Conservation (phyloP, 2,888 invertebrate genomes). For the Drosophila neonasuta region DNA sequence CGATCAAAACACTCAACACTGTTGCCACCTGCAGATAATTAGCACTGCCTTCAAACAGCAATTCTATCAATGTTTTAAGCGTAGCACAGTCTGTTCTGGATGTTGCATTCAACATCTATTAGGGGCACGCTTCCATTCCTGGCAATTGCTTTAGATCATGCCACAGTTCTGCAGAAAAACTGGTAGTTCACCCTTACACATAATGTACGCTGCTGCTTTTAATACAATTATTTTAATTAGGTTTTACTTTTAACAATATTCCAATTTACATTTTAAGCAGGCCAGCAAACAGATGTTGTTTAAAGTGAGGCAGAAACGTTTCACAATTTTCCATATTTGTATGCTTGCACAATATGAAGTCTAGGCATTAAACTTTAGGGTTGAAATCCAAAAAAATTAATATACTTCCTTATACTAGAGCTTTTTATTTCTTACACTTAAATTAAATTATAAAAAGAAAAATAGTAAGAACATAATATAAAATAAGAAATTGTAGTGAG, state of each 20-base stretch:
- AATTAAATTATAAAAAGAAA: no score
- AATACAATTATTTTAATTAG: constrained; percentile 14
- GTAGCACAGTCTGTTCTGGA: constrained; percentile 16
- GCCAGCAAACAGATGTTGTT: background rate
- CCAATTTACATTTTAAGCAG: constrained; percentile 1
- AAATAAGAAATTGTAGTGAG: no score
- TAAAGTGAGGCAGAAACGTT: background rate
- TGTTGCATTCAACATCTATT: constrained; percentile 64
- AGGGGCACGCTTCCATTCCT: constrained; percentile 68
- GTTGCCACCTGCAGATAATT: constrained; percentile 55
- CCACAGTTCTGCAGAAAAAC: constrained; percentile 24
- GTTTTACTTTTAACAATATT: constrained; percentile 18
- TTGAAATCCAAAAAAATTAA: no score
- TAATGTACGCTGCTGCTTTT: background rate
- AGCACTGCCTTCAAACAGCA: constrained; percentile 54
- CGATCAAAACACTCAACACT: constrained; percentile 31
- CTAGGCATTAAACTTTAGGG: no score
- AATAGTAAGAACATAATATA: no score
- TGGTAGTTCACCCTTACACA: constrained; percentile 1
- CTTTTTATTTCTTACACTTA: no score
- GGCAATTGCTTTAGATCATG: constrained; percentile 41
- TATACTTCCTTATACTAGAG: no score
- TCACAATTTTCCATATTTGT: background rate
- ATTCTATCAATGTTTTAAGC: constrained; percentile 65
- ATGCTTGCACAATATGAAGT: no score